Evolutionary conservation across 2,888 invertebrate genomes (phyloP), one percentile per base, ranked within the genome.

Genomic region (Nowickia ferox): DNA sequence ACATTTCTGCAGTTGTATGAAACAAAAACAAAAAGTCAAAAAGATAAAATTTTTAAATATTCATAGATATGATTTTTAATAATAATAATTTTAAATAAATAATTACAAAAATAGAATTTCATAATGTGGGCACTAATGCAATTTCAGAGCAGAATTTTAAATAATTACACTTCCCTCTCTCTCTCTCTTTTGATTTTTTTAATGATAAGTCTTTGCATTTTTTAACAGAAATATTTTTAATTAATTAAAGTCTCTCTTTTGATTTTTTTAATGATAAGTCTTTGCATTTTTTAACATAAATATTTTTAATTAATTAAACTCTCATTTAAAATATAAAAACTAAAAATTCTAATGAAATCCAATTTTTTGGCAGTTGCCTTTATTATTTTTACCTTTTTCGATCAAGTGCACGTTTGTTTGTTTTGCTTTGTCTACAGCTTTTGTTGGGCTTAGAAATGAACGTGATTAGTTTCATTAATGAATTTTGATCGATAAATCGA

Each of bases 401-500:
- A 48, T 48, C 15, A 15, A 48, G 48, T 53, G 13, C 8, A 38
- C 9, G 1, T 46, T 57, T 22, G 13, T 53, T 63, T 38, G 13
- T 40, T 46, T 44, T 61, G 19, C 19, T 74, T 30, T 30, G 30
- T 30, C 30, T 30, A 30, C 30, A 30, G 4, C 10, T 40, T 75
- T 68, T 40, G 55, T 55, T 46, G 65, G 46, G 38, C 30, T 66
- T 13, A 46, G 17, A 11, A 71, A 42, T 30, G 61, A 74, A 81
- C 80, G 80, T 74, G 66, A 74, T n/a, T 10, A 42, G 46, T 51
- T 68, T 77, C 22, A 22, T 11, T 68, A 68, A 68, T 76, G 17
- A n/a, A 65, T 30, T 30, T 30, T 30, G 30, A 30, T 19, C 9
- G 11, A 22, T 17, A 44, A 40, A 57, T 22, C 6, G 8, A 30